A percentile compares a stretch with the other conserved stretches of the same genome.
Evolutionary conservation across 2,888 invertebrate genomes (phyloP).

Genomic region (Drymonia ruficornis): DNA sequence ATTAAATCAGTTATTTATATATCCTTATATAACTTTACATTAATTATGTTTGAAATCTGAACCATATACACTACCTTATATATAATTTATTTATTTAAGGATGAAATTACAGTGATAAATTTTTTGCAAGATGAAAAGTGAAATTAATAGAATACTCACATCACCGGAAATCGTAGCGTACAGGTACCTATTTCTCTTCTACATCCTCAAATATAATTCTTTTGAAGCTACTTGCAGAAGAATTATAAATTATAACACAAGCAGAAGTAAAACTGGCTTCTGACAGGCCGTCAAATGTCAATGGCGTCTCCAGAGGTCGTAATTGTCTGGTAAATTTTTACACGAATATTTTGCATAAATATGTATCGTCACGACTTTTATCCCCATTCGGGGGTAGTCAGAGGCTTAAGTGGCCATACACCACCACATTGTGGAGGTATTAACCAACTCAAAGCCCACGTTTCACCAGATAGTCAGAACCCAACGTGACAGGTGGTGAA

Average conservation of each 20-base stretch:
- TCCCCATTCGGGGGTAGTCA: too few relatives aligned
- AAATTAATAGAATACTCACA: slow-evolving; percentile 56
- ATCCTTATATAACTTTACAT: slow-evolving; percentile 15
- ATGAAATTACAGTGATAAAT: slow-evolving; percentile 50
- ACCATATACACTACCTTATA: slow-evolving; percentile 2
- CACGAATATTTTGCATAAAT: background rate
- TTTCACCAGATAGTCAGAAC: too few relatives aligned
- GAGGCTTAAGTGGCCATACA: too few relatives aligned
- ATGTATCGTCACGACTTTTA: too few relatives aligned
- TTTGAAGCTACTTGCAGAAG: background rate
- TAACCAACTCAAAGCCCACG: too few relatives aligned
- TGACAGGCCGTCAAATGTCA: background rate
- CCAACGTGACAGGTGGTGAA: too few relatives aligned
- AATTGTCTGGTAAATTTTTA: background rate
- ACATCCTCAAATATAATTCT: background rate
- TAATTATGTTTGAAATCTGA: slow-evolving; percentile 42
- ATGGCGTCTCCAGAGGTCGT: background rate
- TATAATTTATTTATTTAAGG: slow-evolving; percentile 15
- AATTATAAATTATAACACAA: background rate
- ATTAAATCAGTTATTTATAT: slow-evolving; percentile 13
- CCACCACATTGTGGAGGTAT: too few relatives aligned
- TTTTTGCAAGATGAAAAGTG: slow-evolving; percentile 51
- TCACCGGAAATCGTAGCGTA: slow-evolving; percentile 59
- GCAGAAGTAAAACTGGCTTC: background rate
- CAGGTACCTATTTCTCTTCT: slow-evolving; percentile 3